These are phyloP conservation scores for Echiichthys vipera DNA, from an alignment of 2,797 vertebrate species.

Conservation along the genomic window DNA sequence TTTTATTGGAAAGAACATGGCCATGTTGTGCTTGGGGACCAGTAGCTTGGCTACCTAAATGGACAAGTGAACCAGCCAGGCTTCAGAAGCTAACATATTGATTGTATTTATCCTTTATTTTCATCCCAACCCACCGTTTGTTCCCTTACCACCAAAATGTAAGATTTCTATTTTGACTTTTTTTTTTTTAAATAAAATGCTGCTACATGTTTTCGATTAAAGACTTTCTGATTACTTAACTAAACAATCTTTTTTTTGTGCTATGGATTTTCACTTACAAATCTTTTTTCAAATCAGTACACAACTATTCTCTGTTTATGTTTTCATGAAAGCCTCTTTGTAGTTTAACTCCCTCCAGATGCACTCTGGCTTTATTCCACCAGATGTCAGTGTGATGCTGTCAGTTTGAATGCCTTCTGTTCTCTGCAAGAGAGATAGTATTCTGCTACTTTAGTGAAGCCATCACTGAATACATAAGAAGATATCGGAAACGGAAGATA, in stretches of 20 bases:
- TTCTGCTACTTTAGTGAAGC: too few species aligned
- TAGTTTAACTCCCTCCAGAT: neutral
- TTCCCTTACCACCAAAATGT: slow-evolving; percentile 80
- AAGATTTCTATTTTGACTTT: slow-evolving; percentile 76
- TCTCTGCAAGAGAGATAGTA: too few species aligned
- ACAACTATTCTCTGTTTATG: neutral
- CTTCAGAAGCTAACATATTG: slow-evolving; percentile 79
- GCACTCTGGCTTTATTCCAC: slow-evolving; percentile 58
- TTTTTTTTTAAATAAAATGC: slow-evolving; percentile 87
- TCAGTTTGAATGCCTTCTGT: neutral
- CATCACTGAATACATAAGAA: neutral
- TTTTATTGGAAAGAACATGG: slow-evolving; percentile 58
- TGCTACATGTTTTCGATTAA: slow-evolving; percentile 94
- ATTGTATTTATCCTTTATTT: slow-evolving; percentile 78
- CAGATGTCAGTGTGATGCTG: slow-evolving; percentile 78
- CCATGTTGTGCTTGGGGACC: slow-evolving; percentile 68
- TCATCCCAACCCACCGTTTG: slow-evolving; percentile 59
- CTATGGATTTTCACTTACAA: neutral
- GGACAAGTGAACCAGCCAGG: slow-evolving; percentile 72
- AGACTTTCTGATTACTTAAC: slow-evolving; percentile 70
- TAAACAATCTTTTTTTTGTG: neutral
- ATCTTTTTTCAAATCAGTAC: neutral
- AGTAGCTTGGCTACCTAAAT: slow-evolving; percentile 74
- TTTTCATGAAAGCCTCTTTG: neutral
- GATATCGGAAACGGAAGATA: too few species aligned